Conservation (phyloP, 2,888 invertebrate species). For the Herminia tarsipennalis region DNA sequence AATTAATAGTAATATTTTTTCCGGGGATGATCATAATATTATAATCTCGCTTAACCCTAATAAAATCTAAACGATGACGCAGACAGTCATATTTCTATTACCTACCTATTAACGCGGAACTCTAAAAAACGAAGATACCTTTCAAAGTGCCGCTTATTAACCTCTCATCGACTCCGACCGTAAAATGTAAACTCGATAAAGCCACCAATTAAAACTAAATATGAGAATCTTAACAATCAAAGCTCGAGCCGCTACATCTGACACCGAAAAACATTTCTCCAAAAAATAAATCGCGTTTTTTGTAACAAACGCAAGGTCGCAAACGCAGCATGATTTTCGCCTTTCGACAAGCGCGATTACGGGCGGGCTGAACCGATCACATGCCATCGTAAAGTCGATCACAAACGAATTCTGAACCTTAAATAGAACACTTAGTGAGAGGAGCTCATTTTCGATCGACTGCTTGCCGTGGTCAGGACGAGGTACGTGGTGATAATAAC, state of each 20-base stretch:
- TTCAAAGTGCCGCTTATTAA: constrained; percentile 86
- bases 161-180: constrained; percentile 85
- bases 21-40: constrained; percentile 38
- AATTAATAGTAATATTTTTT: constrained; percentile 37
- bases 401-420: constrained; percentile 59
- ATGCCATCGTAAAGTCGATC: constrained; percentile 37
- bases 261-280: constrained; percentile 80
- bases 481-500: constrained; percentile 84
- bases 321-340: constrained; percentile 82
- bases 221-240: constrained; percentile 85
- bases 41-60: constrained; percentile 62
- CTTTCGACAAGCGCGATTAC: constrained; percentile 74
- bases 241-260: constrained; percentile 83
- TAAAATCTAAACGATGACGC: constrained; percentile 63
- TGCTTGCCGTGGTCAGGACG: constrained; percentile 59
- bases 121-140: constrained; percentile 81
- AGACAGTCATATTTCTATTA: constrained; percentile 72
- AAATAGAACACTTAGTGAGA: constrained; percentile 48
- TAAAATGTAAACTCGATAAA: constrained; percentile 86
- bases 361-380: constrained; percentile 43
- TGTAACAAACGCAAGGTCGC: constrained; percentile 77
- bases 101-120: constrained; percentile 73
- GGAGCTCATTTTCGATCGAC: constrained; percentile 51
- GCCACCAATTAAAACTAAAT: constrained; percentile 86
- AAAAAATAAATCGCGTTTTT: constrained; percentile 81